phyloP scores from a whole-genome alignment of 2,113 vertebrate species.

The Xenopus tropicalis region DNA sequence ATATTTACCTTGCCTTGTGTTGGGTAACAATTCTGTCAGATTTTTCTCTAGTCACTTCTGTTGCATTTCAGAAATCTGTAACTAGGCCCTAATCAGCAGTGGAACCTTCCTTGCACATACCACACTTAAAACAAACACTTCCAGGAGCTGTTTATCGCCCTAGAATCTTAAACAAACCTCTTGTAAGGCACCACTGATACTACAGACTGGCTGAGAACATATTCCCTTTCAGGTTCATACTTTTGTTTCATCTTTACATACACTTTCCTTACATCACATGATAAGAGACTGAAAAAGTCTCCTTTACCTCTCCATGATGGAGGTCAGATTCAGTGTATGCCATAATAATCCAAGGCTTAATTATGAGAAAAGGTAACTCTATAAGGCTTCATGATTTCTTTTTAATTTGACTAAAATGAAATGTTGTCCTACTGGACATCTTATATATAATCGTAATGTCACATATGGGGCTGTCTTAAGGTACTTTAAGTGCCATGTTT shows the following conservation, averaged over 20 bases:
- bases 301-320: conserved; percentile 1
- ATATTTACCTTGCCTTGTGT: background rate
- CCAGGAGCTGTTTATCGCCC: conserved; percentile 74
- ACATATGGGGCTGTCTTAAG: too few species aligned
- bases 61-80: conserved; percentile 11
- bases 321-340: background rate
- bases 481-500: too few species aligned
- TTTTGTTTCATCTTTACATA: conserved; percentile 18
- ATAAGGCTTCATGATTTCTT: too few species aligned
- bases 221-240: conserved; percentile 50
- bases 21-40: conserved; percentile 16
- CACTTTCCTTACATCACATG: conserved; percentile 6
- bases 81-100: conserved; percentile 12
- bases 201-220: conserved; percentile 77
- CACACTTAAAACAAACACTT: conserved; percentile 81
- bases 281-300: conserved; percentile 11
- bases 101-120: conserved; percentile 24
- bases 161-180: conserved; percentile 79
- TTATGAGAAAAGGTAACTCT: too few species aligned
- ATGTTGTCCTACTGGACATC: too few species aligned
- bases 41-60: conserved; percentile 10
- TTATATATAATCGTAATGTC: too few species aligned
- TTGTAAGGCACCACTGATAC: conserved; percentile 80
- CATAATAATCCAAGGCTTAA: too few species aligned
- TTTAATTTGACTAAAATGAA: too few species aligned